Conservation (phyloP, 1,140 invertebrate genomes). For the Triops longicaudatus region DNA sequence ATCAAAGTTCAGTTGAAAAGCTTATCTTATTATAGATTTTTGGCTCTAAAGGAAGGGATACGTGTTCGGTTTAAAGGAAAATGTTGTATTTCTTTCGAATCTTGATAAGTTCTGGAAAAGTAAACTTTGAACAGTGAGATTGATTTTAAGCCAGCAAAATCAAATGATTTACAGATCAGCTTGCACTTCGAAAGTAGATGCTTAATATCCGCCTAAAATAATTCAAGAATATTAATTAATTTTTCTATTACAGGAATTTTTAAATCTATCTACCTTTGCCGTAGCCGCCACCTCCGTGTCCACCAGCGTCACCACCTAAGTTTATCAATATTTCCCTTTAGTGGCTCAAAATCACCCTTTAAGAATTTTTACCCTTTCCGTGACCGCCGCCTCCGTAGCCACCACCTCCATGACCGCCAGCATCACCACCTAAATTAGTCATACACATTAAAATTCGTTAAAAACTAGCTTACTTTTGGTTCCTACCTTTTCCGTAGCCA, state of each 20-base stretch:
- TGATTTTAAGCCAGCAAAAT: constrained; percentile 4
- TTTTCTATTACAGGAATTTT: neutral
- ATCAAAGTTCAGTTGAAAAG: too few species aligned
- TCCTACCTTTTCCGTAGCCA: neutral
- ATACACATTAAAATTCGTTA: too few species aligned
- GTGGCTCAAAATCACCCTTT: neutral
- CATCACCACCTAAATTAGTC: neutral
- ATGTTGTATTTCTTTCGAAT: neutral
- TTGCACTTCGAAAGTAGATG: neutral
- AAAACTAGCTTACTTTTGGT: too few species aligned
- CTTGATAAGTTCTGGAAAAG: neutral
- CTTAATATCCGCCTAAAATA: neutral
- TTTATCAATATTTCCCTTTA: too few species aligned
- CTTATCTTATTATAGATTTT: neutral
- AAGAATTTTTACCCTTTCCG: neutral
- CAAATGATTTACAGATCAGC: neutral
- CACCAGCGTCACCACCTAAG: neutral
- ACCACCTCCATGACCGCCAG: neutral
- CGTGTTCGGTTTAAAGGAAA: neutral
- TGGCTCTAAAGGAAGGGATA: neutral
- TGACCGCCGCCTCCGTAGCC: neutral
- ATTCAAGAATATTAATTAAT: neutral
- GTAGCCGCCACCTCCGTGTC: neutral
- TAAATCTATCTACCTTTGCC: neutral
- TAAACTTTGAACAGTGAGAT: neutral